Percentiles rank a stretch among this genome's conserved stretches.
phyloP scores from a whole-genome alignment of 2,888 invertebrate genomes.

The Tetramorium bicarinatum region DNA sequence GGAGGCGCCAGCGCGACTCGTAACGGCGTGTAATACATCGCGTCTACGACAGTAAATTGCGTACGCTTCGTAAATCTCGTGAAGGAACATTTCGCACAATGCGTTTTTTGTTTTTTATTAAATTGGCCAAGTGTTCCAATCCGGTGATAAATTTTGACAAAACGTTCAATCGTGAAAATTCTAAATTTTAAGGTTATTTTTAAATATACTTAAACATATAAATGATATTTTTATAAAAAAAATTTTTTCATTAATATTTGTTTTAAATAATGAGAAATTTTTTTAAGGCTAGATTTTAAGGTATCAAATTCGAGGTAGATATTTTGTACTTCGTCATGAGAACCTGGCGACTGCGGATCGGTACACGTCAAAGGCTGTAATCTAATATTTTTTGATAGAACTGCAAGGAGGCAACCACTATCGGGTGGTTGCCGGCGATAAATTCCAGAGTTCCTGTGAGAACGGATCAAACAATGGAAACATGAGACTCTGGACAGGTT shows the following conservation, averaged over 20 bases:
- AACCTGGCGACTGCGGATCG: conserved; percentile 65
- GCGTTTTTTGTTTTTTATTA: conserved; percentile 21
- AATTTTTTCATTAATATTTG: not conserved
- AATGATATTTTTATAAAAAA: not conserved
- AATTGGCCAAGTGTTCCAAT: not conserved
- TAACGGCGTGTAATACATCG: conserved; percentile 10
- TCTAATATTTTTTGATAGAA: conserved; percentile 81
- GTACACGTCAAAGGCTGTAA: conserved; percentile 82
- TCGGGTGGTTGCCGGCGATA: conserved; percentile 72
- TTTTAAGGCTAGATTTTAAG: not conserved
- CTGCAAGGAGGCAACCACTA: conserved; percentile 74
- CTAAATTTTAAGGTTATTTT: not conserved
- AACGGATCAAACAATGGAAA: conserved; percentile 74
- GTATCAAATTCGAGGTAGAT: conserved; percentile 19
- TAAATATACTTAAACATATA: not conserved
- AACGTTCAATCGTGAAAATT: not conserved
- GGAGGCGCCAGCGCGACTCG: conserved; percentile 62
- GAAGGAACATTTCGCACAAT: not conserved
- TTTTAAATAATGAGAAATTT: not conserved
- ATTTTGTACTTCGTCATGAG: conserved; percentile 20
- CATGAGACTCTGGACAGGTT: conserved; percentile 64
- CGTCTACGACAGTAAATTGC: conserved; percentile 4
- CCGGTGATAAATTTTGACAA: not conserved
- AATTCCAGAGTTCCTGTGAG: conserved; percentile 60
- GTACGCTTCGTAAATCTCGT: conserved; percentile 21